A percentile compares a stretch with the other conserved stretches of the same genome.
These are phyloP conservation scores for Trissolcus basalis DNA, from an alignment of 1,140 invertebrate genomes.

Conservation along the genomic window DNA sequence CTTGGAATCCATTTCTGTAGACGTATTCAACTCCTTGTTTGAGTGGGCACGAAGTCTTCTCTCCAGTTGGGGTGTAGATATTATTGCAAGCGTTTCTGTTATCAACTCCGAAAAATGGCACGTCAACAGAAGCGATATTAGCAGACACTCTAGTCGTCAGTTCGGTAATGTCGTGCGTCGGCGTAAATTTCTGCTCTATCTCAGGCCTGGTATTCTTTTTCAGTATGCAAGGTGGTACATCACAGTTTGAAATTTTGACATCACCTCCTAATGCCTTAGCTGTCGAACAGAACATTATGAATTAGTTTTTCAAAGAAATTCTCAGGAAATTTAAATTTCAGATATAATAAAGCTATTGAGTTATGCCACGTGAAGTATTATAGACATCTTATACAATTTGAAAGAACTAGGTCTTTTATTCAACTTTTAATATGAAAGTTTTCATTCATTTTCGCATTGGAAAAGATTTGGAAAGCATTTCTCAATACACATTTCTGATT, in stretches of 20 bases:
- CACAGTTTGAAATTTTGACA: conserved; percentile 76
- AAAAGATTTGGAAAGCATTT: too few species aligned
- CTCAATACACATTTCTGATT: too few species aligned
- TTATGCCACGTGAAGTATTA: too few species aligned
- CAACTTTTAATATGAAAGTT: too few species aligned
- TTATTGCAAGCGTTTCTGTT: conserved; percentile 82
- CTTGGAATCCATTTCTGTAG: conserved; percentile 82
- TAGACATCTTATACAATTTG: too few species aligned
- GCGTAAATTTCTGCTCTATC: conserved; percentile 78
- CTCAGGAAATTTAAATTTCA: too few species aligned
- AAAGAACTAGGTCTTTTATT: too few species aligned
- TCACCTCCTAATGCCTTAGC: background rate
- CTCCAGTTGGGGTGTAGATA: conserved; percentile 78
- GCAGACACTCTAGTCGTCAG: conserved; percentile 79
- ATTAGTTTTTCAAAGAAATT: too few species aligned
- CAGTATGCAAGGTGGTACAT: conserved; percentile 79
- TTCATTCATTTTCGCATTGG: too few species aligned
- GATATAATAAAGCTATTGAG: too few species aligned
- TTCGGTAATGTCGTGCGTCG: conserved; percentile 74
- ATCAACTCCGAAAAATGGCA: conserved; percentile 87
- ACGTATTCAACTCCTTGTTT: conserved; percentile 80
- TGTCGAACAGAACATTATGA: too few species aligned
- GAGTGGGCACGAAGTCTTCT: conserved; percentile 80
- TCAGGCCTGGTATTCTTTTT: conserved; percentile 78
- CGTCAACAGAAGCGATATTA: conserved; percentile 77